These are phyloP conservation scores for Spheniscus mendiculus DNA, from an alignment of 2,113 vertebrate genomes.

Conservation along the genomic window DNA sequence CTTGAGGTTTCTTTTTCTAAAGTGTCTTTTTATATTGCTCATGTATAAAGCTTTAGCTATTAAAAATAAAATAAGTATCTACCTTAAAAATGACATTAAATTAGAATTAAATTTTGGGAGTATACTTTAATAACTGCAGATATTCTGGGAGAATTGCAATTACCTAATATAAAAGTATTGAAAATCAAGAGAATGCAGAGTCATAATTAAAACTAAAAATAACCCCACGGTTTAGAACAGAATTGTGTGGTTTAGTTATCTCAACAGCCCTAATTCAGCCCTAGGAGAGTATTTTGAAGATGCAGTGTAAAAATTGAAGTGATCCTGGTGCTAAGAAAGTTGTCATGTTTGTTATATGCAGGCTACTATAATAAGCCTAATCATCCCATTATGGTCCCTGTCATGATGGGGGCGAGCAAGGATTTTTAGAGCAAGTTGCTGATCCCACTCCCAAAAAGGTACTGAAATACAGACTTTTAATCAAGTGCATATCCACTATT, in stretches of 20 bases:
- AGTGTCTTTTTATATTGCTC: background rate
- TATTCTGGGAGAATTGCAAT: background rate
- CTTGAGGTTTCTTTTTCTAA: background rate
- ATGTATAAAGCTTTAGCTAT: background rate
- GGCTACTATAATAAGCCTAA: background rate
- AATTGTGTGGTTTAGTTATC: background rate
- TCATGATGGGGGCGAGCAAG: background rate
- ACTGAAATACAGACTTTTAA: background rate
- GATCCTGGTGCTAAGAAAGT: background rate
- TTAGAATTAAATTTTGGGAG: background rate
- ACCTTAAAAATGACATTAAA: background rate
- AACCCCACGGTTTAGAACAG: background rate
- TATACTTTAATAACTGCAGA: constrained; percentile 8
- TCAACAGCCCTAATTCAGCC: background rate
- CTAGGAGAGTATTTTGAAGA: background rate
- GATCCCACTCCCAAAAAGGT: background rate
- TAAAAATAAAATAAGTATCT: background rate
- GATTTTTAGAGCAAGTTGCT: background rate
- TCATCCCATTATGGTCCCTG: background rate
- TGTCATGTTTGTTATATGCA: background rate
- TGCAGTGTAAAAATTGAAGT: background rate
- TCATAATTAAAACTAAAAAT: constrained; percentile 6
- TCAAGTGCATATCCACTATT: background rate
- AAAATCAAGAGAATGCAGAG: background rate
- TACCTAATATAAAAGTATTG: background rate